phyloP scores from a whole-genome alignment of 2,888 invertebrate species.

The Cistogaster globosa region DNA sequence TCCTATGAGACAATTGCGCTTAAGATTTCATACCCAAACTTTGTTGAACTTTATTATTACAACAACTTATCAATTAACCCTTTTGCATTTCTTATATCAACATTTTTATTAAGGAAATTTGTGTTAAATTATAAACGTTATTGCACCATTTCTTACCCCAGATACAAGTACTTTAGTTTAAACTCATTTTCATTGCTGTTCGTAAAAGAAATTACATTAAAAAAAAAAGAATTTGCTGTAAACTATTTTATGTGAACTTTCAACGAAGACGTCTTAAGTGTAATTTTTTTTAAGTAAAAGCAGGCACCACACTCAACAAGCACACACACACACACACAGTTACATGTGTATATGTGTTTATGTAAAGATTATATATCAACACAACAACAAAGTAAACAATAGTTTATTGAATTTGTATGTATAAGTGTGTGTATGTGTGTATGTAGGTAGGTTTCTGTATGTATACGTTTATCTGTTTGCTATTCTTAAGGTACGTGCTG shows the following conservation, averaged over 20 bases:
- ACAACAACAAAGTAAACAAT: slow-evolving; percentile 37
- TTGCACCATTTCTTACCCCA: slow-evolving; percentile 10
- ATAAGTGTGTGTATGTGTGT: background rate
- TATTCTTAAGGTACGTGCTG: slow-evolving; percentile 22
- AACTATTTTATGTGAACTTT: slow-evolving; percentile 46
- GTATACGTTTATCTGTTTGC: slow-evolving; percentile 1
- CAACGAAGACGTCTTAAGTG: slow-evolving; percentile 22
- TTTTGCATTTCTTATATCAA: slow-evolving; percentile 3
- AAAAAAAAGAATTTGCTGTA: slow-evolving; percentile 25
- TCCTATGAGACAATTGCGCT: too few species aligned
- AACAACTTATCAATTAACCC: slow-evolving; percentile 16
- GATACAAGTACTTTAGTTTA: slow-evolving; percentile 17
- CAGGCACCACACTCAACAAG: background rate
- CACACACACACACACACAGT: slow-evolving; percentile 4
- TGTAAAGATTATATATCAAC: slow-evolving; percentile 41
- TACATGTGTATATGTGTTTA: background rate
- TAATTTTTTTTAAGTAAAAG: background rate
- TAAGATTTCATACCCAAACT: background rate
- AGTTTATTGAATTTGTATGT: slow-evolving; percentile 11
- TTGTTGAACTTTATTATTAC: background rate
- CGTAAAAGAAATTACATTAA: slow-evolving; percentile 24
- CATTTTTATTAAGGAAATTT: slow-evolving; percentile 54
- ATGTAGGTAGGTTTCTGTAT: too few species aligned
- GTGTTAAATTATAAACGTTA: slow-evolving; percentile 53
- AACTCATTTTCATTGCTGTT: slow-evolving; percentile 43